phyloP scores from a whole-genome alignment of 2,888 invertebrate genomes.

The Latrodectus hesperus region DNA sequence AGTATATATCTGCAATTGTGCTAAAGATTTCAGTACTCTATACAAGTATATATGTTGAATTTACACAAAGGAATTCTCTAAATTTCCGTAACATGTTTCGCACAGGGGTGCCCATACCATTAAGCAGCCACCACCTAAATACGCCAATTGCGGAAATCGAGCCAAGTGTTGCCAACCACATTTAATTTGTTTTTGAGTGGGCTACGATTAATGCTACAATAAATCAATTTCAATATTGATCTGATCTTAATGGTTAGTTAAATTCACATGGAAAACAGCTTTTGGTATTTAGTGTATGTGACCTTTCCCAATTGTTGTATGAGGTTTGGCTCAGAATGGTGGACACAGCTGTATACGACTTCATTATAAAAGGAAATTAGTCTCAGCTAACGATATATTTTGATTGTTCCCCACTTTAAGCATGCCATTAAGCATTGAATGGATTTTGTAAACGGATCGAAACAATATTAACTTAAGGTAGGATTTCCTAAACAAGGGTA shows the following conservation, averaged over 20 bases:
- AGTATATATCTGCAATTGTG: constrained; percentile 45
- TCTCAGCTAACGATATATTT: constrained; percentile 61
- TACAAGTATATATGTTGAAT: constrained; percentile 48
- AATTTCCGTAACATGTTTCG: background rate
- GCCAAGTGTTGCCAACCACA: background rate
- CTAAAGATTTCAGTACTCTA: constrained; percentile 62
- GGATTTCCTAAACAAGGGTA: constrained; percentile 1
- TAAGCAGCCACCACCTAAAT: background rate
- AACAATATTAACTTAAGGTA: constrained; percentile 5
- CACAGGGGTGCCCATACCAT: constrained; percentile 5
- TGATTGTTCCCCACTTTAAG: constrained; percentile 67
- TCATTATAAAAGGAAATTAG: constrained; percentile 50
- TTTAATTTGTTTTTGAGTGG: no score
- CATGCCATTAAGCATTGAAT: constrained; percentile 12
- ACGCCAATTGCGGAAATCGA: background rate
- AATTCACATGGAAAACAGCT: no score
- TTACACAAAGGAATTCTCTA: constrained; percentile 41
- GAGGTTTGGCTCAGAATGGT: constrained; percentile 35
- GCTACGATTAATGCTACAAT: no score
- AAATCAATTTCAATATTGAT: no score
- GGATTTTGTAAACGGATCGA: background rate
- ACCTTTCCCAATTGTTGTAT: no score
- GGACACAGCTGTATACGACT: constrained; percentile 51
- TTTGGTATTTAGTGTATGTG: no score
- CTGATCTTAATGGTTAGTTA: no score